Evolutionary conservation across 1,140 invertebrate species (phyloP).

Genomic region (Calliopsis andreniformis): DNA sequence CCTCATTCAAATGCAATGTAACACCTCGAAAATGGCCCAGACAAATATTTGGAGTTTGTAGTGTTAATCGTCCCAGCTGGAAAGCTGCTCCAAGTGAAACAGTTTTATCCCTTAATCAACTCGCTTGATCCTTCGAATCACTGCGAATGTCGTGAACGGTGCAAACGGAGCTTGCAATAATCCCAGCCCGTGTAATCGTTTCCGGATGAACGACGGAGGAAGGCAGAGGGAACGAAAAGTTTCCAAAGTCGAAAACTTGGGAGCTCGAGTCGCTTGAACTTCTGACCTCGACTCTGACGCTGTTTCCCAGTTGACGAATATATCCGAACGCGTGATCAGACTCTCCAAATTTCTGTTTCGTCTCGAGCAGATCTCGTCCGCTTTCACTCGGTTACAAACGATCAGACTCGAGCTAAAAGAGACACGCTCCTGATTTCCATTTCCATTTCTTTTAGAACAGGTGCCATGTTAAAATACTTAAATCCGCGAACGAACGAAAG

Average conservation of each 20-base stretch:
- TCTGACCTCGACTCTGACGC: constrained; percentile 36
- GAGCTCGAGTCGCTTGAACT: constrained; percentile 53
- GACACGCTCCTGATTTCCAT: no score
- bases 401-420: constrained; percentile 16
- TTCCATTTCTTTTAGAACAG: no score
- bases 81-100: neutral
- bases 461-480: no score
- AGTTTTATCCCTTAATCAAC: constrained; percentile 39
- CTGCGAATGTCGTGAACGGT: constrained; percentile 34
- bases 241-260: constrained; percentile 52
- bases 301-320: constrained; percentile 30
- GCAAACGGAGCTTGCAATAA: constrained; percentile 39
- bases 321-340: constrained; percentile 23
- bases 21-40: no score
- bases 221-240: constrained; percentile 43
- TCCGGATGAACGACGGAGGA: constrained; percentile 25
- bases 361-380: constrained; percentile 27
- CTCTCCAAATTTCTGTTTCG: constrained; percentile 41
- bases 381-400: constrained; percentile 36
- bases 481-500: no score
- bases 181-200: constrained; percentile 36
- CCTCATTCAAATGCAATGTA: neutral
- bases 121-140: constrained; percentile 34
- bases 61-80: neutral
- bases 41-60: neutral